Percentiles rank a stretch among this genome's conserved stretches.
Evolutionary conservation across 2,888 invertebrate species (phyloP).

Genomic region (Oscheius sp.): DNA sequence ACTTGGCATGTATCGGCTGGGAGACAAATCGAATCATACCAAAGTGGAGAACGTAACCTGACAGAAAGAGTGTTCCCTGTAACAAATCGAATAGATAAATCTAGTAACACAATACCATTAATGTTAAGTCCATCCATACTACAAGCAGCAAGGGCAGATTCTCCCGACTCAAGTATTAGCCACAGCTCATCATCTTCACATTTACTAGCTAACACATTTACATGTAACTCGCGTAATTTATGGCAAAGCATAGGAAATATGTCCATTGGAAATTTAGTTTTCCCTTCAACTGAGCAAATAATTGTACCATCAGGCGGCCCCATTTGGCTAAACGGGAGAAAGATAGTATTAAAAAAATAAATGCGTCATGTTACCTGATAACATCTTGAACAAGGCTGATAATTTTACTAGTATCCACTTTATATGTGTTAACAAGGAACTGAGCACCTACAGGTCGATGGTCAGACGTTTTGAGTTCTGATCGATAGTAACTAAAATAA

Average conservation of each 20-base stretch:
- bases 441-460: conserved; percentile 89
- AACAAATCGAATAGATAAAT: background rate
- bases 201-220: conserved; percentile 67
- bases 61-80: conserved; percentile 54
- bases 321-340: conserved; percentile 77
- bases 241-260: conserved; percentile 59
- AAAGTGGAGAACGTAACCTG: conserved; percentile 53
- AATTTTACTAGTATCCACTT: conserved; percentile 83
- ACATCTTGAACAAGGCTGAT: conserved; percentile 83
- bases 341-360: background rate
- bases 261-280: conserved; percentile 57
- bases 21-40: conserved; percentile 50
- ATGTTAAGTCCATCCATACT: conserved; percentile 73
- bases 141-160: conserved; percentile 81
- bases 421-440: conserved; percentile 87
- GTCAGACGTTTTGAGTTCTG: conserved; percentile 82
- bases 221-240: conserved; percentile 66
- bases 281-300: conserved; percentile 78
- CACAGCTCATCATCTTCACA: conserved; percentile 85
- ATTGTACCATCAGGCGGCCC: conserved; percentile 96
- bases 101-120: background rate
- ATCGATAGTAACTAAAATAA: conserved; percentile 85
- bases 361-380: conserved; percentile 50
- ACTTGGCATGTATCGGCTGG: conserved; percentile 33
- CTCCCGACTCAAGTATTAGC: conserved; percentile 91